These are phyloP conservation scores for Xanthorhoe designata DNA, from an alignment of 2,888 invertebrate genomes.

Conservation along the genomic window DNA sequence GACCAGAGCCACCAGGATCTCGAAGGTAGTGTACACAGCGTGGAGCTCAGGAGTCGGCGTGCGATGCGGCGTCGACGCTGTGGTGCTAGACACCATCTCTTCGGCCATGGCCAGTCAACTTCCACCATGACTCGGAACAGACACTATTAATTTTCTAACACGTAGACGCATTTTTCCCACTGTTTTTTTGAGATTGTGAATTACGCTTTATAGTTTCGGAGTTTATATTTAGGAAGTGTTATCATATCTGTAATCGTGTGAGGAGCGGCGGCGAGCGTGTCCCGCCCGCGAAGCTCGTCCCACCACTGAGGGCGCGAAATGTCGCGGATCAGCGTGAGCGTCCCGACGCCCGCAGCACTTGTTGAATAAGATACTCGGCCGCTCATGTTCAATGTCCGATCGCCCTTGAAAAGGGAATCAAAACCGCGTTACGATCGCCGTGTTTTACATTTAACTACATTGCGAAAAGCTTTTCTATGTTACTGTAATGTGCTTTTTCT, in stretches of 20 bases:
- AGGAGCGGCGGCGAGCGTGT: slow-evolving; percentile 62
- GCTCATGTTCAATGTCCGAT: slow-evolving; percentile 37
- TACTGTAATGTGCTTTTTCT: slow-evolving; percentile 18
- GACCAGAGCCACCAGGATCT: slow-evolving; percentile 92
- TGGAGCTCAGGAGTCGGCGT: slow-evolving; percentile 87
- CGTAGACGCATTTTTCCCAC: slow-evolving; percentile 16
- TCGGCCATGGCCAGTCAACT: slow-evolving; percentile 56
- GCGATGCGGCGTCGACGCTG: slow-evolving; percentile 71
- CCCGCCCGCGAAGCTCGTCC: slow-evolving; percentile 73
- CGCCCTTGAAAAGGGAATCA: slow-evolving; percentile 65
- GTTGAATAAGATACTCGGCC: slow-evolving; percentile 56
- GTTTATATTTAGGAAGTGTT: slow-evolving; percentile 13
- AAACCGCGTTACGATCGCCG: slow-evolving; percentile 43
- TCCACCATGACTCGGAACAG: slow-evolving; percentile 34
- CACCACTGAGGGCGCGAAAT: slow-evolving; percentile 76
- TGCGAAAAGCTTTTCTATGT: slow-evolving; percentile 43
- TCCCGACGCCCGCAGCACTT: slow-evolving; percentile 68
- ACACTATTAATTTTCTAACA: slow-evolving; percentile 11
- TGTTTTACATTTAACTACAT: slow-evolving; percentile 34
- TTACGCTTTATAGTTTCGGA: neutral
- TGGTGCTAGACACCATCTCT: slow-evolving; percentile 63
- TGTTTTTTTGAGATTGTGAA: neutral
- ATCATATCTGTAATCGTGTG: slow-evolving; percentile 49
- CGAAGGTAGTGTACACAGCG: slow-evolving; percentile 91
- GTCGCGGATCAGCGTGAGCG: slow-evolving; percentile 62